A percentile compares a stretch with the other conserved stretches of the same genome.
These are phyloP conservation scores for Rhinolophus ferrumequinum DNA, from an alignment of 2,113 vertebrate genomes.

Conservation along the genomic window DNA sequence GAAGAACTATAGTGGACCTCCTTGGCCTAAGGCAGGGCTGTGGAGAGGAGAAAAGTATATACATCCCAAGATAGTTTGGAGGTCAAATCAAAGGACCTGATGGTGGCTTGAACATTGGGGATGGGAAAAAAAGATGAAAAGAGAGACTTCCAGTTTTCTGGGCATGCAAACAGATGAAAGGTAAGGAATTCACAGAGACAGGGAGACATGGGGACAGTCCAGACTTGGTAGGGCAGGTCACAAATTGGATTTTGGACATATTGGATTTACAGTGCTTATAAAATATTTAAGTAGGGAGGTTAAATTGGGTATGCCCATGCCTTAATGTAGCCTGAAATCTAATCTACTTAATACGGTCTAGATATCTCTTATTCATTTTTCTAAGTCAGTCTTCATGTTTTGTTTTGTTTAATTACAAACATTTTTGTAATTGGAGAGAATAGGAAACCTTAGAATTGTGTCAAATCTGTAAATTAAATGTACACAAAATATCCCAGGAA, in stretches of 20 bases:
- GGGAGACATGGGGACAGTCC: background rate
- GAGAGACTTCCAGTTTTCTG: background rate
- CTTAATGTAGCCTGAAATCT: background rate
- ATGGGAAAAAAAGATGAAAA: background rate
- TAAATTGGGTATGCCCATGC: background rate
- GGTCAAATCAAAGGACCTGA: background rate
- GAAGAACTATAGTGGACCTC: background rate
- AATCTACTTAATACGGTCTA: background rate
- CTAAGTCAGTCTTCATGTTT: background rate
- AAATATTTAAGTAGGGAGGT: background rate
- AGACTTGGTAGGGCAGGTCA: background rate
- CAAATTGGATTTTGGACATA: background rate
- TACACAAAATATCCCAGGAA: background rate
- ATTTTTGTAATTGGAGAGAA: background rate
- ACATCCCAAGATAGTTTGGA: background rate
- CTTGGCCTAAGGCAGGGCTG: background rate
- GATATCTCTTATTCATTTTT: background rate
- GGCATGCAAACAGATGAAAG: background rate
- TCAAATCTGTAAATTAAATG: background rate
- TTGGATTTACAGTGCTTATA: background rate
- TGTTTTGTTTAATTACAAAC: background rate
- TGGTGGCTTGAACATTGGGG: background rate
- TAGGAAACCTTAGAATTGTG: background rate
- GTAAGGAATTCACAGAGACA: background rate
- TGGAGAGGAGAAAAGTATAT: background rate